Evolutionary conservation across 1,140 invertebrate genomes (phyloP).

Genomic region (Ylistrum balloti): DNA sequence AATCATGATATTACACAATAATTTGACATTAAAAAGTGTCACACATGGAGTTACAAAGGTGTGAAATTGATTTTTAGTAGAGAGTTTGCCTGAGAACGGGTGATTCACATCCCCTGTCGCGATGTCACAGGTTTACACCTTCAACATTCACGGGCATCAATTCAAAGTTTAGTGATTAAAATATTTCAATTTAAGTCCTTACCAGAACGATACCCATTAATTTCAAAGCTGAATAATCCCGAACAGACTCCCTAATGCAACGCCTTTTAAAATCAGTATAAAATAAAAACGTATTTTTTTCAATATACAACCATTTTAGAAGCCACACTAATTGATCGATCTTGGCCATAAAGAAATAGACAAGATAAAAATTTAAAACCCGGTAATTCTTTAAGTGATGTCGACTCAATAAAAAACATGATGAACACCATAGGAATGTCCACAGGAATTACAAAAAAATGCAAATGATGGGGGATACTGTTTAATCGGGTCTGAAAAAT

Average conservation of each 20-base stretch:
- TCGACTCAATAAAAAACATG: neutral
- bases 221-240: neutral
- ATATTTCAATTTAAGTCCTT: conserved; percentile 15
- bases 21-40: too few species aligned
- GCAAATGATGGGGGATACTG: neutral
- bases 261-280: neutral
- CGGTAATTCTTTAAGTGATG: neutral
- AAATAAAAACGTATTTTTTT: conserved; percentile 8
- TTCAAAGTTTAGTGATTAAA: conserved; percentile 18
- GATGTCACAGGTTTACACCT: neutral
- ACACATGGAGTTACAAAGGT: too few species aligned
- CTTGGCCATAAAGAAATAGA: neutral
- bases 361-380: neutral
- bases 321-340: neutral
- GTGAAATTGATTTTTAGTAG: too few species aligned
- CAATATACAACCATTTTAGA: neutral
- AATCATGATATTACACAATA: too few species aligned
- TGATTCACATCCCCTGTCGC: neutral
- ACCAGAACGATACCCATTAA: neutral
- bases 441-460: neutral
- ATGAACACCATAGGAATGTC: neutral
- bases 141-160: neutral
- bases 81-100: neutral
- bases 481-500: neutral
- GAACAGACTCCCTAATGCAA: neutral